These are phyloP conservation scores for Trematomus loennbergii DNA, from an alignment of 2,113 vertebrate species.

Conservation along the genomic window DNA sequence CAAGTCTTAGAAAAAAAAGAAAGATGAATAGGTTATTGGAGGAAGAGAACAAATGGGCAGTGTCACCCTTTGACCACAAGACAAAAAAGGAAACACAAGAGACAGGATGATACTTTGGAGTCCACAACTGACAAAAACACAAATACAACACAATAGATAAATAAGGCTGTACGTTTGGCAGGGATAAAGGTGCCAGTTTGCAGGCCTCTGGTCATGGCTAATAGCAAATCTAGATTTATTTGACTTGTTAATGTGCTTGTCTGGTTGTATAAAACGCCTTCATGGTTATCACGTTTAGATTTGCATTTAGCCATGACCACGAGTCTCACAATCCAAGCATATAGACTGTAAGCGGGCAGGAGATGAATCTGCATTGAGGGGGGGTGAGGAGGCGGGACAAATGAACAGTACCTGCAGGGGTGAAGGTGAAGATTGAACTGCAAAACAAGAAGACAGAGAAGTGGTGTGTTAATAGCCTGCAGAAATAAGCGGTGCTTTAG, in stretches of 20 bases:
- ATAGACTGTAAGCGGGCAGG: slow-evolving; percentile 32
- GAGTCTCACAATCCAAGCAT: slow-evolving; percentile 41
- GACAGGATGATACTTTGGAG: slow-evolving; percentile 40
- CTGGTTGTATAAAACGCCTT: background rate
- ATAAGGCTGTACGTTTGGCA: slow-evolving; percentile 29
- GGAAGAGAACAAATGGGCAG: slow-evolving; percentile 25
- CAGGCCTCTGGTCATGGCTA: slow-evolving; percentile 49
- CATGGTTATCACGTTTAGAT: slow-evolving; percentile 16
- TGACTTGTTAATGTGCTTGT: slow-evolving; percentile 3
- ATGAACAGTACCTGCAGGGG: slow-evolving; percentile 92
- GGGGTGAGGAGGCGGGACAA: slow-evolving; percentile 84
- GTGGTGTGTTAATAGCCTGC: slow-evolving; percentile 85
- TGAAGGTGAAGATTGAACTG: slow-evolving; percentile 94
- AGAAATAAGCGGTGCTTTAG: slow-evolving; percentile 71
- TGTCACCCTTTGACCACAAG: slow-evolving; percentile 33
- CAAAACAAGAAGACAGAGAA: slow-evolving; percentile 94
- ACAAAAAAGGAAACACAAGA: slow-evolving; percentile 24
- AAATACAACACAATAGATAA: slow-evolving; percentile 50
- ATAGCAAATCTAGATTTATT: slow-evolving; percentile 26
- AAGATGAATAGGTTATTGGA: slow-evolving; percentile 30
- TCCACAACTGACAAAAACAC: slow-evolving; percentile 39
- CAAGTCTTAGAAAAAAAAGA: slow-evolving; percentile 12
- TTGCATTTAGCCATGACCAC: slow-evolving; percentile 59
- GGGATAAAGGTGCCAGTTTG: slow-evolving; percentile 31
- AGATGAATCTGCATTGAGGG: slow-evolving; percentile 44